A percentile compares a stretch with the other conserved stretches of the same genome.
Conservation (phyloP, 2,797 vertebrate species). For the Dermochelys coriacea region DNA sequence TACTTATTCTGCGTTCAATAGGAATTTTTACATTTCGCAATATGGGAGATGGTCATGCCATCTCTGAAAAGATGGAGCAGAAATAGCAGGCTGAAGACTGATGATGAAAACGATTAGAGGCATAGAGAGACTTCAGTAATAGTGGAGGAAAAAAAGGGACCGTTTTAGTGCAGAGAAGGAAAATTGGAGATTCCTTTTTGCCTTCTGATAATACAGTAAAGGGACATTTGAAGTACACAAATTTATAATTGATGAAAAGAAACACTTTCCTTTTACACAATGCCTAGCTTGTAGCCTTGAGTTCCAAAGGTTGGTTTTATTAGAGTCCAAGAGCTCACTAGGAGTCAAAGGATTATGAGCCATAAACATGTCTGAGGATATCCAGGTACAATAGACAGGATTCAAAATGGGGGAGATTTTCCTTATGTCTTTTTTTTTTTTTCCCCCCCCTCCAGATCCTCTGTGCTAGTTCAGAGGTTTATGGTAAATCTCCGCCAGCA, state of each 20-base stretch:
- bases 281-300: fast-evolving
- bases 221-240: fast-evolving
- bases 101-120: fast-evolving
- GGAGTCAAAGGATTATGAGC: fast-evolving
- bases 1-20: not conserved
- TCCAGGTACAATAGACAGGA: fast-evolving
- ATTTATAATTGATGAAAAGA: fast-evolving
- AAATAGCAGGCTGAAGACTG: not conserved
- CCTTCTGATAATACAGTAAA: not conserved
- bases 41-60: fast-evolving
- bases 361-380: not conserved
- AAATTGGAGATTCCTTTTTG: not conserved
- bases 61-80: not conserved
- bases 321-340: not conserved
- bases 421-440: not conserved
- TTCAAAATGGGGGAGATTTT: not conserved
- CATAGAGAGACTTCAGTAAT: not conserved
- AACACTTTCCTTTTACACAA: fast-evolving
- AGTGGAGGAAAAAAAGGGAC: not conserved
- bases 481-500: not conserved
- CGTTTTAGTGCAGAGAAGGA: not conserved
- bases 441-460: not conserved
- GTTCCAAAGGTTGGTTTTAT: not conserved
- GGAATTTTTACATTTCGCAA: not conserved
- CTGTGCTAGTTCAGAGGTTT: not conserved